These are phyloP conservation scores for Onychostoma macrolepis DNA, from an alignment of 2,113 vertebrate genomes.

Conservation along the genomic window DNA sequence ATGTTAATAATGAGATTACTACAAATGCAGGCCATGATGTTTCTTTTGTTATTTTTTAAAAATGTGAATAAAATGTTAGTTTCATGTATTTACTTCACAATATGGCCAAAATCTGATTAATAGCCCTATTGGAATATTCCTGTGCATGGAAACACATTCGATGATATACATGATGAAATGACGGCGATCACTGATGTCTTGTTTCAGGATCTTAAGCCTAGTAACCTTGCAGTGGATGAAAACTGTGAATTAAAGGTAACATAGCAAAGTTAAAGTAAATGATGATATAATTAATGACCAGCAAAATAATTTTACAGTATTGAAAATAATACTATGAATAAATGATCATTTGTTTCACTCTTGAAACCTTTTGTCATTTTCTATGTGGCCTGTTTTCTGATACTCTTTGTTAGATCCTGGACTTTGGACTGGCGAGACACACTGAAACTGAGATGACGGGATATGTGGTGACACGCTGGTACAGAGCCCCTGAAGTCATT, in stretches of 20 bases:
- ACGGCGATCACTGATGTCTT: not conserved
- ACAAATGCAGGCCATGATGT: no score
- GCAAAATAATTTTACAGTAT: not conserved
- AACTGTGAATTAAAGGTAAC: slow-evolving; percentile 82
- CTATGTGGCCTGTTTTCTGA: not conserved
- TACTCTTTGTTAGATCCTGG: slow-evolving; percentile 74
- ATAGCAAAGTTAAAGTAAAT: not conserved
- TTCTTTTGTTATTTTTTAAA: no score
- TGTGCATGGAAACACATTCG: not conserved
- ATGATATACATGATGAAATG: not conserved
- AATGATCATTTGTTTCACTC: not conserved
- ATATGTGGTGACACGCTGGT: slow-evolving; percentile 84
- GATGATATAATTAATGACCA: not conserved
- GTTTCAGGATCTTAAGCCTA: slow-evolving; percentile 79
- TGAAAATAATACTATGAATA: not conserved
- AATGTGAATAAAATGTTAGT: no score
- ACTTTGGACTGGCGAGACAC: slow-evolving; percentile 83
- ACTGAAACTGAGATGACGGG: slow-evolving; percentile 83
- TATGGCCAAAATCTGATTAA: no score
- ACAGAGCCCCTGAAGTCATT: slow-evolving; percentile 82
- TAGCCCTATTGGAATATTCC: no score
- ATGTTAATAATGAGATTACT: no score
- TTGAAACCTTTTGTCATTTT: not conserved
- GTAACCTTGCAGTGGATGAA: slow-evolving; percentile 79
- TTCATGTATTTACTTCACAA: no score